Percentiles rank a stretch among this genome's conserved stretches.
Conservation (phyloP, 2,113 vertebrate genomes). For the Elephas maximus region DNA sequence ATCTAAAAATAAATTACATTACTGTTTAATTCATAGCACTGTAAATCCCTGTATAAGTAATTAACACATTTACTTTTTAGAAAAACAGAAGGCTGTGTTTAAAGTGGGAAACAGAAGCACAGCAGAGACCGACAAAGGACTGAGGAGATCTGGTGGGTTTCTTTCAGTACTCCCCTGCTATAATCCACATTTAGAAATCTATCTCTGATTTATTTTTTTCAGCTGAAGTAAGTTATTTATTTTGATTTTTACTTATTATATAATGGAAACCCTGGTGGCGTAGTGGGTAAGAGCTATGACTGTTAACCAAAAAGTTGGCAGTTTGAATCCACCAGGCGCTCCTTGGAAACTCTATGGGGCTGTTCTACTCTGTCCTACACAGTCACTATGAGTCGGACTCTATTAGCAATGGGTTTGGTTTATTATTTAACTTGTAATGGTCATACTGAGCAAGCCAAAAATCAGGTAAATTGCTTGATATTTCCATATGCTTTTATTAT, state of each 20-base stretch:
- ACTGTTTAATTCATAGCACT: background rate
- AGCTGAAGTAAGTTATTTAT: background rate
- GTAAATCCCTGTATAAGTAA: background rate
- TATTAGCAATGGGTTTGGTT: background rate
- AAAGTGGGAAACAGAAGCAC: background rate
- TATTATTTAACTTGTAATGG: background rate
- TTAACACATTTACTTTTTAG: slow-evolving; percentile 33
- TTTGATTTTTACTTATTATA: background rate
- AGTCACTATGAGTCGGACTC: too few relatives aligned
- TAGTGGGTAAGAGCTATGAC: too few relatives aligned
- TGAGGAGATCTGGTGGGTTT: background rate
- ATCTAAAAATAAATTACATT: slow-evolving; percentile 32
- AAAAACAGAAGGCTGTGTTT: background rate
- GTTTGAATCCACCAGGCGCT: too few relatives aligned
- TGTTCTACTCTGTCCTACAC: too few relatives aligned
- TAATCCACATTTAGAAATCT: background rate
- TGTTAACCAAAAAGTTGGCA: too few relatives aligned
- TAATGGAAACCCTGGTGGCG: too few relatives aligned
- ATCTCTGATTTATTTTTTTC: background rate
- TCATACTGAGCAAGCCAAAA: background rate
- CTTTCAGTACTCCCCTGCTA: background rate
- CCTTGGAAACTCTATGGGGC: too few relatives aligned
- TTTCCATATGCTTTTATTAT: background rate
- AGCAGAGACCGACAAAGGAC: background rate
- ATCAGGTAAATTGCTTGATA: background rate